Evolutionary conservation across 2,797 vertebrate species (phyloP).

Genomic region (Clamator glandarius): DNA sequence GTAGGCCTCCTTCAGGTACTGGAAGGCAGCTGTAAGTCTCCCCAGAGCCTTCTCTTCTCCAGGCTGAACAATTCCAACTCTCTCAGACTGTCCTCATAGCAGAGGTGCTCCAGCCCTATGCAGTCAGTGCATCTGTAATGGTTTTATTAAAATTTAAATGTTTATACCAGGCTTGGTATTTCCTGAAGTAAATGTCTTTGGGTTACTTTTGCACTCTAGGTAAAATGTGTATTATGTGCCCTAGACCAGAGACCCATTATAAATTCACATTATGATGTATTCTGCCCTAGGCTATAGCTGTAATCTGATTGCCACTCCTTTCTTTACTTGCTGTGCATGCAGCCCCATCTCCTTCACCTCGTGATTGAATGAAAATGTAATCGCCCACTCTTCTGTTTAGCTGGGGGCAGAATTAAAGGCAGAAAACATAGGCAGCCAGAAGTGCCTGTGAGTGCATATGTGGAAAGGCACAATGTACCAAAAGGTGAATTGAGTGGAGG

Average conservation of each 20-base stretch:
- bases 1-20: too few relatives aligned
- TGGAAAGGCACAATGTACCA: neutral
- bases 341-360: constrained; percentile 17
- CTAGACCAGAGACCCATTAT: constrained; percentile 25
- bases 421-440: constrained; percentile 22
- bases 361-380: constrained; percentile 46
- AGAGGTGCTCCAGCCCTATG: neutral
- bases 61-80: too few relatives aligned
- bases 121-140: constrained; percentile 13
- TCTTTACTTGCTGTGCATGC: constrained; percentile 24
- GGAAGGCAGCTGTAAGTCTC: too few relatives aligned
- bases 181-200: constrained; percentile 31
- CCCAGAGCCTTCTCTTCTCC: too few relatives aligned
- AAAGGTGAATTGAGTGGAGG: neutral
- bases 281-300: constrained; percentile 39
- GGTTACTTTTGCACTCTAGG: neutral
- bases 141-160: constrained; percentile 55
- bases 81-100: too few relatives aligned
- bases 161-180: constrained; percentile 29
- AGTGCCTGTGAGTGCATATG: neutral
- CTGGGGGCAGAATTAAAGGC: constrained; percentile 28
- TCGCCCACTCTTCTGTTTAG: constrained; percentile 15
- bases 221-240: constrained; percentile 5
- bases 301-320: constrained; percentile 57
- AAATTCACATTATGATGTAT: constrained; percentile 5